Base-by-base conservation (phyloP, 2,888 invertebrate genomes). In the Notodonta ziczac region DNA sequence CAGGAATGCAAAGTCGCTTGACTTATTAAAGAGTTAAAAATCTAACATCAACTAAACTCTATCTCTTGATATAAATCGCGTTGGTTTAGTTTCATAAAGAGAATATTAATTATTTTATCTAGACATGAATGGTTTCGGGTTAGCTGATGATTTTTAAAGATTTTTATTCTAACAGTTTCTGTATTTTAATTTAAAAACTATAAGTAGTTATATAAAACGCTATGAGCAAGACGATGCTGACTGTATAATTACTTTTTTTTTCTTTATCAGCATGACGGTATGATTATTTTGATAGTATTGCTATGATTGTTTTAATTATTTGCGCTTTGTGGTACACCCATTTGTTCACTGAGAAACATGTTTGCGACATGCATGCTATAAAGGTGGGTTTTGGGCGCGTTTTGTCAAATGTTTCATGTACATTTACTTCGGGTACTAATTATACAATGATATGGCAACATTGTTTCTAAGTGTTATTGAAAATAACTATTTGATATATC, bases 241-340 rank as follows among this genome's bases (percentile, higher is more conserved):
- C 60, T 63, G 61, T 65, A 76, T 63, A 53, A 0, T 9, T 44
- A 58, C 51, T 59, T 59, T 57, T 56, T 50, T 62, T 59, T 59
- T 24, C 58, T 52, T 50, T 61, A 52, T 53, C 62, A 59, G 58
- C 62, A 58, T 63, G 59, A 24, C 69, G 53, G 57, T 63, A 59
- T 67, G 55, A 63, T 56, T 60, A 61, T 64, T 40, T 59, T 64
- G 58, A 54, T 62, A 16, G 64, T 54, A 54, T 62, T 65, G 69
- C 63, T 76, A 63, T 50, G 14, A 9, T 54, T 57, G 51, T 64
- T 62, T 59, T 58, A 60, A 61, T 73, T 52, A 57, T 69, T 73
- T 76, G 68, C 73, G 73, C 80, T 75, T 78, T 48, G 58, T 57
- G 57, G 63, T 61, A 65, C 73, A 65, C 69, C 66, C 58, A 56